Evolutionary conservation across 2,113 vertebrate species (phyloP).

Genomic region (Argyrosomus japonicus): DNA sequence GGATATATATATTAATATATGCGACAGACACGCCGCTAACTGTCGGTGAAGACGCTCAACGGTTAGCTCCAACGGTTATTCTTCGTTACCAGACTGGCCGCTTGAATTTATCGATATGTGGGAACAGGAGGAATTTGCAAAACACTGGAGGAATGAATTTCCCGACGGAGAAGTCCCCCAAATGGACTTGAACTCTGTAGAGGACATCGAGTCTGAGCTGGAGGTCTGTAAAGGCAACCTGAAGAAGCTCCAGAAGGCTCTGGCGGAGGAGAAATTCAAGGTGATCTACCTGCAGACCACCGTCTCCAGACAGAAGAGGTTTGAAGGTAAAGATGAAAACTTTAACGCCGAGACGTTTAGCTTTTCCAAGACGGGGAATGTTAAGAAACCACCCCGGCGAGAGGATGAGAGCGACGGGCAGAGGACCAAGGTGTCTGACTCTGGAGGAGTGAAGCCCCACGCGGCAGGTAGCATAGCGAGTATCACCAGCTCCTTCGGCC

Average conservation of each 20-base stretch:
- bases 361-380: neutral
- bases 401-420: constrained; percentile 39
- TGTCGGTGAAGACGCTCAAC: constrained; percentile 17
- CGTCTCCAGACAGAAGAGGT: constrained; percentile 78
- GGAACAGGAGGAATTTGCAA: constrained; percentile 90
- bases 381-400: constrained; percentile 10
- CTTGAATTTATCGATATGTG: constrained; percentile 80
- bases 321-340: constrained; percentile 63
- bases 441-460: constrained; percentile 35
- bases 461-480: constrained; percentile 27
- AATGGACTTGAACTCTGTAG: constrained; percentile 86
- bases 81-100: neutral
- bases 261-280: constrained; percentile 93
- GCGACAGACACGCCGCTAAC: neutral
- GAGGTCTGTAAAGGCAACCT: constrained; percentile 86
- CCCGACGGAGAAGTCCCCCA: constrained; percentile 86
- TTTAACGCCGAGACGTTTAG: constrained; percentile 32
- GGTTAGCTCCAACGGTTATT: constrained; percentile 12
- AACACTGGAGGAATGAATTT: constrained; percentile 92
- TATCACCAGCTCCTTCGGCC: constrained; percentile 29
- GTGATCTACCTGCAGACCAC: constrained; percentile 91
- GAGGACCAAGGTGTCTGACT: constrained; percentile 33
- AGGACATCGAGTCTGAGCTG: constrained; percentile 89
- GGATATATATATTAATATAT: neutral
- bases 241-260: constrained; percentile 87